Percentiles rank a stretch among this genome's conserved stretches.
These are phyloP conservation scores for Prochilodus magdalenae DNA, from an alignment of 2,113 vertebrate species.

Conservation along the genomic window DNA sequence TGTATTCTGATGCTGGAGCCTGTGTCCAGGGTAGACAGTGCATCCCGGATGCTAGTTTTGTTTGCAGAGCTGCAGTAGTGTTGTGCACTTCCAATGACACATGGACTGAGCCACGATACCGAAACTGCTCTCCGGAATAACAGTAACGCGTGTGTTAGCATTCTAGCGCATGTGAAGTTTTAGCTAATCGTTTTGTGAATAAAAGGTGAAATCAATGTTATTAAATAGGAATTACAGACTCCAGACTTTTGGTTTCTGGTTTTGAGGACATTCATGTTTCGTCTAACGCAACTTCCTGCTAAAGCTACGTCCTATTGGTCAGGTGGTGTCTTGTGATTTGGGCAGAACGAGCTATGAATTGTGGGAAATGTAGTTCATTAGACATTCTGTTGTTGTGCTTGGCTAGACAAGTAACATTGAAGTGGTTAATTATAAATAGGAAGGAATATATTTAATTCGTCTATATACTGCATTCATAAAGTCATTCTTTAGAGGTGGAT, in stretches of 20 bases:
- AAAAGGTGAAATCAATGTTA: not conserved
- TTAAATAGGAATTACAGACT: not conserved
- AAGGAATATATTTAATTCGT: not conserved
- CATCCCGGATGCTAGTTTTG: constrained; percentile 67
- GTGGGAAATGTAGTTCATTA: constrained; percentile 60
- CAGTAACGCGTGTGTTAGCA: not conserved
- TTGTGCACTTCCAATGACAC: constrained; percentile 5
- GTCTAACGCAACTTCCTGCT: constrained; percentile 58
- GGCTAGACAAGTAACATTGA: not conserved
- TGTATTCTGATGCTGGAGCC: constrained; percentile 68
- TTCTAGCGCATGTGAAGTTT: not conserved
- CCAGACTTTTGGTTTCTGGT: not conserved
- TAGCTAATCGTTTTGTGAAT: not conserved
- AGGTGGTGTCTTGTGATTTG: constrained; percentile 31
- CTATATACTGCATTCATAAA: not conserved
- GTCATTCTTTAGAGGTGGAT: too few species aligned
- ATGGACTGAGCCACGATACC: not conserved
- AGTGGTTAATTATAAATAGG: not conserved
- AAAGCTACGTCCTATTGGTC: constrained; percentile 47
- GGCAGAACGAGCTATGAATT: rapidly evolving
- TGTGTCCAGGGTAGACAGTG: constrained; percentile 51
- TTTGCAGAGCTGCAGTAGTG: constrained; percentile 61
- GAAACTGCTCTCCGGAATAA: not conserved
- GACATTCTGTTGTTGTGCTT: not conserved
- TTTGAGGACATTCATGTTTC: constrained; percentile 63